phyloP scores from a whole-genome alignment of 1,140 invertebrate species.

The Drosophila oshimai region DNA sequence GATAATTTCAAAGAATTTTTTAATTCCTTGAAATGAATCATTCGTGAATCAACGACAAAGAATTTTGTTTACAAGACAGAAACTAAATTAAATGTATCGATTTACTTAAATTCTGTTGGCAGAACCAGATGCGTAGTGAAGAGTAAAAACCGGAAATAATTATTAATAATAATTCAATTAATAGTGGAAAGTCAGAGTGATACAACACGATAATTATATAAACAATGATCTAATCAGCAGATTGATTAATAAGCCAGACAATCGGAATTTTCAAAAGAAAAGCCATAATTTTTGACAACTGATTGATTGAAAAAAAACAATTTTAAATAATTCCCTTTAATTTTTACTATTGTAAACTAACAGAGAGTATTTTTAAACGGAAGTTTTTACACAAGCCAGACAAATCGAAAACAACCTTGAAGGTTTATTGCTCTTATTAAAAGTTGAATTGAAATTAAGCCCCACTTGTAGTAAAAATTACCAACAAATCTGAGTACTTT shows the following conservation, averaged over 20 bases:
- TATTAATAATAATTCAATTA: constrained; percentile 26
- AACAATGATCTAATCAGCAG: constrained; percentile 4
- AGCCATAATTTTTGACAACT: background rate
- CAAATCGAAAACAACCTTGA: constrained; percentile 14
- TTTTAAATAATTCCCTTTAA: background rate
- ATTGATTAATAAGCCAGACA: background rate
- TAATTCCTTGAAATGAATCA: constrained; percentile 3
- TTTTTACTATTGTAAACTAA: background rate
- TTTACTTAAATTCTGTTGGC: background rate
- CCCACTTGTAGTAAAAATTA: background rate
- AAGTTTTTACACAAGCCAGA: background rate
- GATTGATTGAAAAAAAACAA: background rate
- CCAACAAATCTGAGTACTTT: constrained; percentile 2
- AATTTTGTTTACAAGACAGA: background rate
- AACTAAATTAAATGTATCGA: background rate
- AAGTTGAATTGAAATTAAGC: background rate
- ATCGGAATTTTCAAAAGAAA: constrained; percentile 6
- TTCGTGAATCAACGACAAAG: background rate
- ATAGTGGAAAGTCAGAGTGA: background rate
- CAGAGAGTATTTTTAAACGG: background rate
- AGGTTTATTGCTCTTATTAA: constrained; percentile 24
- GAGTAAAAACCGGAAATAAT: constrained; percentile 4
- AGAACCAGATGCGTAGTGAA: background rate
- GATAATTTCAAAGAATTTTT: constrained; percentile 1
- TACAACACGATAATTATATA: background rate